Evolutionary conservation across 2,888 invertebrate genomes (phyloP), one percentile per base, ranked within the genome.

Genomic region (Lamproptera curius): DNA sequence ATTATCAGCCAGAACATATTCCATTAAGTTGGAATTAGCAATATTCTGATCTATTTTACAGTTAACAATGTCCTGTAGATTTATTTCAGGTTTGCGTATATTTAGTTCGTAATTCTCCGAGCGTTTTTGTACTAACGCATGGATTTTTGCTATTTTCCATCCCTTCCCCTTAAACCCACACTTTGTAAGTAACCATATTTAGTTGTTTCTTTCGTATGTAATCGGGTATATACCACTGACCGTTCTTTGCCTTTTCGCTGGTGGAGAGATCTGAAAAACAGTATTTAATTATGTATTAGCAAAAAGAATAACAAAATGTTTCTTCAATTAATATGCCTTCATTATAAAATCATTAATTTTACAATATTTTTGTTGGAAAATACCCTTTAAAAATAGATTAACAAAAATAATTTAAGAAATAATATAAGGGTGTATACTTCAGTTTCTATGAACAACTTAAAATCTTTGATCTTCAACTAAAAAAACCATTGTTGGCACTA

Each of bases 151-250:
- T 4, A 73, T 43, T 1, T 63, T 68, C 82, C 82, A 9, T 83
- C 76, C 2, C 56, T 59, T 5, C 60, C 56, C 4, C 76, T 59
- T 10, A 76, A 56, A 0, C 63, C 63, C 0, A 78, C 57, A 1
- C 54, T 65, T 3, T 72, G 44, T 55, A 57, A 28, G 58, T 34
- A 33, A 55, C 42, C 36, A 43, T 51, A 2, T 63, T 52, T 45
- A 53, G 54, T 49, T 3, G 42, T 45, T 17, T 59, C 55, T 28
- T 57, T 46, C 1, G 47, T 28, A 6, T 38, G 13, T 1, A 79
- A 54, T 0, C n/a, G 79, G 75, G 45, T 74, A 77, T 10, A 80
- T 70, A 1, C 79, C 78, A 20, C 76, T 83, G 4, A 81, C 1
- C 14, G 57, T 59, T n/a, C 73, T 65, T 11, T 63, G 59, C 1